A percentile compares a stretch with the other conserved stretches of the same genome.
Conservation (phyloP, 2,888 invertebrate species). For the Nomada flava region DNA sequence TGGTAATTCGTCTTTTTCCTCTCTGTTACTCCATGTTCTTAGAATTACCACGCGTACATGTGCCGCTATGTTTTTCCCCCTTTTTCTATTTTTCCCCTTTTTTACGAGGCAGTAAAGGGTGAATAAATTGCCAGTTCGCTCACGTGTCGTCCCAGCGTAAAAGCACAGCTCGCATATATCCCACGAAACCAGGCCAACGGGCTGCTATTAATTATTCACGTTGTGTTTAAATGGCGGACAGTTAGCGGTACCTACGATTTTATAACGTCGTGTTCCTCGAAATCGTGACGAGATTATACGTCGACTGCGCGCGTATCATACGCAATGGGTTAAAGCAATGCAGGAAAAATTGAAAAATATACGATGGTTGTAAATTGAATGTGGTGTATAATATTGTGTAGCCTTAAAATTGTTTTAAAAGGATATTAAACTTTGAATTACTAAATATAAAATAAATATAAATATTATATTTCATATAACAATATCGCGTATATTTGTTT, state of each 20-base stretch:
- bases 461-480: too few relatives aligned
- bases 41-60: constrained; percentile 21
- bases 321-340: constrained; percentile 18
- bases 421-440: too few relatives aligned
- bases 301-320: constrained; percentile 40
- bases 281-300: constrained; percentile 66
- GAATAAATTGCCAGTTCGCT: constrained; percentile 77
- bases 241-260: constrained; percentile 62
- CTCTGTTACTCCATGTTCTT: not conserved
- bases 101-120: constrained; percentile 76
- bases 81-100: constrained; percentile 27
- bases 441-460: too few relatives aligned
- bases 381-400: too few relatives aligned
- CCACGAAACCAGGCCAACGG: constrained; percentile 63
- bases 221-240: constrained; percentile 66
- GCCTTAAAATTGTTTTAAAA: too few relatives aligned
- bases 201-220: constrained; percentile 72
- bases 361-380: not conserved
- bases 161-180: constrained; percentile 59
- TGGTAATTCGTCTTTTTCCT: constrained; percentile 24
- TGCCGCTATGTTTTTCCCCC: not conserved
- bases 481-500: not conserved
- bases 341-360: not conserved
- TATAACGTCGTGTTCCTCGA: constrained; percentile 59
- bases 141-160: constrained; percentile 74